phyloP scores from a whole-genome alignment of 2,888 invertebrate genomes.

The Lissocephala sabroskyi region DNA sequence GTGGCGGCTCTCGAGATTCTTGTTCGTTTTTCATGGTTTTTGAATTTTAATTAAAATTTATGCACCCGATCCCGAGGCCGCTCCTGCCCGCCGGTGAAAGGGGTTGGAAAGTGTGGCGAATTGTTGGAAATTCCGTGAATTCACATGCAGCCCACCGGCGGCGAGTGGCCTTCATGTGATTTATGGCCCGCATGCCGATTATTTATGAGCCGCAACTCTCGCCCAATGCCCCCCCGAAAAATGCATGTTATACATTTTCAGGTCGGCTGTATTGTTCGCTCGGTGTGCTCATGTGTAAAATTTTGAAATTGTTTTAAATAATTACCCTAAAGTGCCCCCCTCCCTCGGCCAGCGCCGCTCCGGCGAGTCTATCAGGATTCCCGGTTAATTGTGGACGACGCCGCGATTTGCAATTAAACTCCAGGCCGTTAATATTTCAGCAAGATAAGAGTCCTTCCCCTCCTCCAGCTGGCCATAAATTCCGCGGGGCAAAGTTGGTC shows the following conservation, averaged over 20 bases:
- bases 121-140: conserved; percentile 38
- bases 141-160: conserved; percentile 33
- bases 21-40: conserved; percentile 58
- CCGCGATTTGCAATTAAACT: conserved; percentile 63
- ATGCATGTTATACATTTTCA: conserved; percentile 48
- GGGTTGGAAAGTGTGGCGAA: conserved; percentile 30
- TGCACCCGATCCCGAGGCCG: conserved; percentile 46
- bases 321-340: conserved; percentile 56
- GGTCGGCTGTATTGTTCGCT: conserved; percentile 39
- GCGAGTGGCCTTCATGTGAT: conserved; percentile 33
- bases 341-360: background rate
- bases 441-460: conserved; percentile 46
- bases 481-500: conserved; percentile 28
- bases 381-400: conserved; percentile 44
- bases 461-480: conserved; percentile 25
- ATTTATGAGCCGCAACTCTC: conserved; percentile 39
- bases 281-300: conserved; percentile 58
- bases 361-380: background rate
- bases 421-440: conserved; percentile 62
- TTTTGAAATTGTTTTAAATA: conserved; percentile 66
- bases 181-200: conserved; percentile 48
- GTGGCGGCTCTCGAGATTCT: conserved; percentile 9
- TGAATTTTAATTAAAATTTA: conserved; percentile 63
- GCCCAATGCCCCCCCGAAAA: conserved; percentile 4
- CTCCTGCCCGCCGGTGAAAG: background rate